These are phyloP conservation scores for Luperina testacea DNA, from an alignment of 2,888 invertebrate genomes.

Conservation along the genomic window DNA sequence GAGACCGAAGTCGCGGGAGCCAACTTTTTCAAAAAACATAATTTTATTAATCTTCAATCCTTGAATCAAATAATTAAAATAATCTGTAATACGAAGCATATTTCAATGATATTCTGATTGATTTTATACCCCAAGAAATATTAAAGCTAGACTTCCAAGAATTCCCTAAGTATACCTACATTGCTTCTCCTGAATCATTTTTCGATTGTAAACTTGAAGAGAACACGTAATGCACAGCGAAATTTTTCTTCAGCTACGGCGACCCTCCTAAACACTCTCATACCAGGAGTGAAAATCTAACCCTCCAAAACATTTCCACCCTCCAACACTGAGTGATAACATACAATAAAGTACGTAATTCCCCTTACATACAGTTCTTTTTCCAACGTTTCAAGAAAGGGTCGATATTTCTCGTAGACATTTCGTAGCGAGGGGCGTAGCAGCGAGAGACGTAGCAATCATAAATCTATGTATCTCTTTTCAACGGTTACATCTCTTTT, in stretches of 20 bases:
- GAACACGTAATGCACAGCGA: constrained; percentile 44
- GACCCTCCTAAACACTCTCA: constrained; percentile 19
- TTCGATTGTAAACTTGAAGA: neutral
- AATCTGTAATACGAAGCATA: neutral
- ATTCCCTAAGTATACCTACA: constrained; percentile 19
- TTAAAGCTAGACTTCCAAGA: constrained; percentile 6
- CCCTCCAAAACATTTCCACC: constrained; percentile 46
- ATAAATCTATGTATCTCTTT: constrained; percentile 67
- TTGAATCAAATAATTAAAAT: no score
- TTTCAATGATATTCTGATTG: neutral
- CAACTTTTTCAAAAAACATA: no score
- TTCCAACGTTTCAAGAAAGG: constrained; percentile 64
- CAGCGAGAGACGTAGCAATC: constrained; percentile 50
- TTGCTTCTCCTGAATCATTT: constrained; percentile 16
- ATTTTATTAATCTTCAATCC: neutral
- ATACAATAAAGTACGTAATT: constrained; percentile 50
- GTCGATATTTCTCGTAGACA: constrained; percentile 77
- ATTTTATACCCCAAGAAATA: neutral
- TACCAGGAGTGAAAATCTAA: constrained; percentile 55
- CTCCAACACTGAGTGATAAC: neutral
- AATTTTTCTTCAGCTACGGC: neutral
- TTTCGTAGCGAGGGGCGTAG: constrained; percentile 78
- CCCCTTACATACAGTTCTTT: constrained; percentile 26
- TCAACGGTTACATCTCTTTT: constrained; percentile 55
- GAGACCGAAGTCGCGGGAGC: constrained; percentile 5